Evolutionary conservation across 2,888 invertebrate genomes (phyloP), one percentile per base, ranked within the genome.

Genomic region (Hymenopus coronatus): DNA sequence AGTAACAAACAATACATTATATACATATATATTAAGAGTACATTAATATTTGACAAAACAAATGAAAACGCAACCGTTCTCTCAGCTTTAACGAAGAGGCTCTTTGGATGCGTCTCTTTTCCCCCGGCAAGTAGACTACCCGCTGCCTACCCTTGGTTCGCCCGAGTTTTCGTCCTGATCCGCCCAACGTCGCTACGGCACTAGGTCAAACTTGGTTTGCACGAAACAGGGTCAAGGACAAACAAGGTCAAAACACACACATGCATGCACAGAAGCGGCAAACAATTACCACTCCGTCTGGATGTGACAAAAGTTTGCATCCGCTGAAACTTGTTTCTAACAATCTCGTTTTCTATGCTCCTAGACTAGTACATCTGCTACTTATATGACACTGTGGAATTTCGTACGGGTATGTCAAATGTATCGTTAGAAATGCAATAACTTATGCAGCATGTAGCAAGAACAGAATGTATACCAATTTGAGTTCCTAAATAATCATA

Each of bases 161-260:
- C 54, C 54, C 25, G 54, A 70, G 54, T 70, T 70, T 70, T 70
- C 54, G 54, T 70, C 8, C 20, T 70, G 33, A 28, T 9, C 85
- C 84, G 85, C 30, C 88, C 28, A 83, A 83, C n/a, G 46, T 40
- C 70, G 84, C 70, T 30, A 20, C 70, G 85, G 33, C 88, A 88
- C 88, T 88, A 33, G 88, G 88, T 88, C 88, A 88, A 88, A 88
- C 88, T 88, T 88, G 81, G 84, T 28, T 84, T 28, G 84, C 84
- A 28, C 81, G 85, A 81, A 88, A 88, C 88, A 88, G 82, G 88
- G 88, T 88, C 88, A 88, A 88, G 88, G 88, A 85, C 82, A 88
- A 27, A 30, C 84, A 88, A 84, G 87, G 87, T 87, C 87, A 82
- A 15, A 33, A 70, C 54, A 0, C 2, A 40, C 54, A 70, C 54